Evolutionary conservation across 2,888 invertebrate genomes (phyloP), one percentile per base, ranked within the genome.

Genomic region (Coecobrya sp.): DNA sequence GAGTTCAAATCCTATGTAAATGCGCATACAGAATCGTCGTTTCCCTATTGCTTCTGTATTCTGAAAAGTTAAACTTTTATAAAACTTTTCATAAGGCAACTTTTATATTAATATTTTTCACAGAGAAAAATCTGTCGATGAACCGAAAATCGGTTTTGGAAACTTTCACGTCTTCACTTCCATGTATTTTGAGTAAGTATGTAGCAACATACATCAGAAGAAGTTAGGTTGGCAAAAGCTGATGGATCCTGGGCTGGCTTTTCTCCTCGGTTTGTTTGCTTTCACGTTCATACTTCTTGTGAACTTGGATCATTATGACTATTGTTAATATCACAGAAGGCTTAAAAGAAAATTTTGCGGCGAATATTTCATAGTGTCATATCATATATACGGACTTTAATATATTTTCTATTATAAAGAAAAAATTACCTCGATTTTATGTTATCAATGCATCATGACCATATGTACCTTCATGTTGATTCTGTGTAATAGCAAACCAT

Each of bases 141-240:
- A 79, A 79, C 79, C 25, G 8, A 79, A 79, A 79, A 79, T 79
- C 27, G 52, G 79, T 79, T 79, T 79, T 52, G 52, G 27, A 25
- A 79, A 52, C 27, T 45, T 76, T 45, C 0, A 3, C 0, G 19
- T 76, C 11, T 36, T 8, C 13, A 0, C 36, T 13, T 70, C 0
- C 42, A 42, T 73, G n/a, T n/a, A 19, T n/a, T 59, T 2, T 7
- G 52, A 16, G 11, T 52, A 52, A 7, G 13, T 52, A 52, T 16
- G 16, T 52, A 52, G 16, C 1, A 7, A 52, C 10, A 16, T 52
- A 25, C 7, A 62, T 62, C n/a, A 55, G 19, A 19, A 55, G 55
- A 55, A 55, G 19, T 36, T 42, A 3, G 36, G 30, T n/a, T n/a
- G 3, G 19, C 36, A 16, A n/a, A n/a, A 70, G n/a, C 16, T 62